Evolutionary conservation across 2,113 vertebrate species (phyloP).

Genomic region (Gymnocephalus cernua): DNA sequence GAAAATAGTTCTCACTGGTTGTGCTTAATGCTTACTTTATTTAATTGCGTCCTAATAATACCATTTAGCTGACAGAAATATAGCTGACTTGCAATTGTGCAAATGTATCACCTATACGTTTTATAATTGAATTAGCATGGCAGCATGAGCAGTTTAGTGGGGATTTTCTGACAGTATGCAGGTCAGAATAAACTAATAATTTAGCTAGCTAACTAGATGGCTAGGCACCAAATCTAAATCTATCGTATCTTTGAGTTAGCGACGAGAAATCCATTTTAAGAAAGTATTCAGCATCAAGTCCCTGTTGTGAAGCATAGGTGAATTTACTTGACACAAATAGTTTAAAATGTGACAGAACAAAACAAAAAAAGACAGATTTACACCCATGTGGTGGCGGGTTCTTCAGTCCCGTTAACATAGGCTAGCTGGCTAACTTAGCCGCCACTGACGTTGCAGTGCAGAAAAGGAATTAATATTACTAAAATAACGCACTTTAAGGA

Average conservation of each 20-base stretch:
- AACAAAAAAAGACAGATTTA: accelerated
- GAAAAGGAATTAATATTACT: neutral
- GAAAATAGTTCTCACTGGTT: too few species aligned
- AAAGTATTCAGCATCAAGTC: accelerated
- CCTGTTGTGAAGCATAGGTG: accelerated
- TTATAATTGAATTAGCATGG: too few species aligned
- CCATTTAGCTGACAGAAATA: too few species aligned
- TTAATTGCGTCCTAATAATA: too few species aligned
- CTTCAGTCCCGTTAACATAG: neutral
- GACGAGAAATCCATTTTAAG: accelerated
- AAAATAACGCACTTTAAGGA: accelerated
- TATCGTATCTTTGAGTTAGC: neutral
- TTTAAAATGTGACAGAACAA: neutral
- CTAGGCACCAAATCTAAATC: neutral
- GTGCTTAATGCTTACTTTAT: too few species aligned
- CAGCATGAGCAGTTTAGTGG: accelerated
- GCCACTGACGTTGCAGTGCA: neutral
- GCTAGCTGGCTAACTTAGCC: conserved; percentile 21
- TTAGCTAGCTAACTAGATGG: too few species aligned
- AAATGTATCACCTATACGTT: too few species aligned
- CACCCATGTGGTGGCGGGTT: conserved; percentile 36
- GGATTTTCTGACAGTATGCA: neutral
- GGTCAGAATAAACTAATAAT: too few species aligned
- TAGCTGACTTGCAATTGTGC: too few species aligned
- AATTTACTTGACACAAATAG: accelerated